Evolutionary conservation across 2,888 invertebrate genomes (phyloP).

Genomic region (Adela reaumurella): DNA sequence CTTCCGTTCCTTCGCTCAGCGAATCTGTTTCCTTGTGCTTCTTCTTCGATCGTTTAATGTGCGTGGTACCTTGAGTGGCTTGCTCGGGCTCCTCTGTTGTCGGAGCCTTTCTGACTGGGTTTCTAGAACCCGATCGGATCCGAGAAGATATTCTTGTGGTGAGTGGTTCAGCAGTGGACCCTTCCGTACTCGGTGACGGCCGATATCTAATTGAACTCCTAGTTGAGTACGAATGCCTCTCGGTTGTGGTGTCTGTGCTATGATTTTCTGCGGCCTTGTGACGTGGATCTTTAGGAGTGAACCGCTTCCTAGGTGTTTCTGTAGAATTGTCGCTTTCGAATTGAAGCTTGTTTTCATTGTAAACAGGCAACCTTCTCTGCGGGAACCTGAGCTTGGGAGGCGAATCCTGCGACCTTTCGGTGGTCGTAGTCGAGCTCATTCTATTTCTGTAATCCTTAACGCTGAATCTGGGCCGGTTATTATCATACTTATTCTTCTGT

Average conservation of each 20-base stretch:
- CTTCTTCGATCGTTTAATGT: constrained; percentile 34
- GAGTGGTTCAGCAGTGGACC: constrained; percentile 21
- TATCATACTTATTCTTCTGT: constrained; percentile 53
- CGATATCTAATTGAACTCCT: constrained; percentile 28
- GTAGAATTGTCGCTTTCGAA: constrained; percentile 36
- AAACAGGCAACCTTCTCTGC: constrained; percentile 37
- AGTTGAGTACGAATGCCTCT: constrained; percentile 23
- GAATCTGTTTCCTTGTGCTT: constrained; percentile 32
- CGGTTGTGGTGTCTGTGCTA: constrained; percentile 29
- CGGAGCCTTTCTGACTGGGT: constrained; percentile 33
- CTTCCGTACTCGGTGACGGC: constrained; percentile 24
- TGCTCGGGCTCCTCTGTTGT: constrained; percentile 33
- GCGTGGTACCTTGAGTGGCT: constrained; percentile 23
- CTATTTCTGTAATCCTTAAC: constrained; percentile 72
- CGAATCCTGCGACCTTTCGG: constrained; percentile 21
- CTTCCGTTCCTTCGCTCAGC: constrained; percentile 38
- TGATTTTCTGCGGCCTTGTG: constrained; percentile 25
- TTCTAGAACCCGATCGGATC: constrained; percentile 21
- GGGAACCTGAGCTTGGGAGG: constrained; percentile 45
- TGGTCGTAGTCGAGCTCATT: constrained; percentile 53
- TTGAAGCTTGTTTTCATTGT: constrained; percentile 25
- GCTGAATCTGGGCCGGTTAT: constrained; percentile 69
- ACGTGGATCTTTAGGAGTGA: constrained; percentile 47
- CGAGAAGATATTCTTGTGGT: constrained; percentile 42
- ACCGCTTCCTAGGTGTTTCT: constrained; percentile 43